Evolutionary conservation across 1,140 invertebrate species (phyloP), one percentile per base, ranked within the genome.

Genomic region (Megalonaias nervosa): DNA sequence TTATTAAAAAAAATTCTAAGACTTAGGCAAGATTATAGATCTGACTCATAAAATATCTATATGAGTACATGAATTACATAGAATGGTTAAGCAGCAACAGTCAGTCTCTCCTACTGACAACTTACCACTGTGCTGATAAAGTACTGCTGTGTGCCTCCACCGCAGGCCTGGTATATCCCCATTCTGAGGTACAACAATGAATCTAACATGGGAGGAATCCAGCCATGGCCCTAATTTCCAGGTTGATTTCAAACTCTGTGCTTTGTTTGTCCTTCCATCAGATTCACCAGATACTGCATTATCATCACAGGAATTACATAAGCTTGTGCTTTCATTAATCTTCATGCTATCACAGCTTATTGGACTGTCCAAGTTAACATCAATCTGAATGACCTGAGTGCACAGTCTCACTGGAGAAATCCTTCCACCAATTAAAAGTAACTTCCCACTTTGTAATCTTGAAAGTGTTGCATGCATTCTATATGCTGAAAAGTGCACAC

Each of bases 61-160:
- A 62, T 12, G 13, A n/a, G 19, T 61, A 61, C 21, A 19, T 61
- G 6, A 61, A 62, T 0, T 62, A 23, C 23, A 62, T n/a, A n/a
- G 9, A 62, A n/a, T 5, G 5, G 21, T 61, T 5, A n/a, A 62
- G 2, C 23, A 62, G 5, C 9, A 5, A 62, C 19, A 1, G 4
- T 31, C 60, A 21, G 17, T n/a, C 60, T n/a, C 23, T 62, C 19
- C n/a, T 62, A 2, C n/a, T 26, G 23, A n/a, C 21, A 57, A 62
- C 70, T 75, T 75, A 86, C 88, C 89, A 71, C 84, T 69, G 31
- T 83, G 80, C 14, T 81, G 14, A 19, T 86, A 79, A 71, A 79
- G 17, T 38, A 82, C 75, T 55, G 86, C 80, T 77, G 89, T 81
- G 72, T 91, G 91, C 56, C 91, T 81, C 90, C 90, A 91, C 73